Evolutionary conservation across 2,113 vertebrate species (phyloP).

Genomic region (Pontoporia blainvillei): DNA sequence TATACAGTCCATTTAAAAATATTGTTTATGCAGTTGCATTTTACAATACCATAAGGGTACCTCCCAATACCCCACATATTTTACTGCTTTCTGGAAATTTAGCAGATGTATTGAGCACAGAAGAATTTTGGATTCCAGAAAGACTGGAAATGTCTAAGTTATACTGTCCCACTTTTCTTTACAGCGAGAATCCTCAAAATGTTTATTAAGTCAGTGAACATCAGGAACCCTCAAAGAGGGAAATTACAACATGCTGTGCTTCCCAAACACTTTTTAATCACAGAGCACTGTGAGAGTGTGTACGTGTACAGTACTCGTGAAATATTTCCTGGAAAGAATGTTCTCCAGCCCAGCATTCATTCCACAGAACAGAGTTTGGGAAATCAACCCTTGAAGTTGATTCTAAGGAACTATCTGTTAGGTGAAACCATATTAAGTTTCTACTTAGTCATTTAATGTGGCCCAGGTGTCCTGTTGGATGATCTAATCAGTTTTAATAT

Average conservation of each 20-base stretch:
- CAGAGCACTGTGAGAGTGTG: neutral
- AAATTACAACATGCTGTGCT: neutral
- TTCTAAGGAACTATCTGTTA: neutral
- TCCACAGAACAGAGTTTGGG: neutral
- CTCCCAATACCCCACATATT: neutral
- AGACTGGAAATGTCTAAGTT: neutral
- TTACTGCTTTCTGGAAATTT: neutral
- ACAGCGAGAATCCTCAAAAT: neutral
- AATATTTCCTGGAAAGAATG: conserved; percentile 35
- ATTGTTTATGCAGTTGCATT: neutral
- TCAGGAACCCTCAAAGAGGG: neutral
- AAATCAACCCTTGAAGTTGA: neutral
- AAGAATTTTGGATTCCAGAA: neutral
- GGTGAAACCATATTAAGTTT: neutral
- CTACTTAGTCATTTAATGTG: neutral
- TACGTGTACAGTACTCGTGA: neutral
- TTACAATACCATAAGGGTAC: neutral
- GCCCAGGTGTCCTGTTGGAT: neutral
- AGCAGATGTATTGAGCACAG: neutral
- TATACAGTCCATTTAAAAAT: neutral
- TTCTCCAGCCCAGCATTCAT: neutral
- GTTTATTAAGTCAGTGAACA: neutral
- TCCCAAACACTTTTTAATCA: neutral
- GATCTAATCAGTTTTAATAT: neutral
- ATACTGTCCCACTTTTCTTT: neutral